Evolutionary conservation across 2,888 invertebrate genomes (phyloP).

Genomic region (Lacanobia wlatinum): DNA sequence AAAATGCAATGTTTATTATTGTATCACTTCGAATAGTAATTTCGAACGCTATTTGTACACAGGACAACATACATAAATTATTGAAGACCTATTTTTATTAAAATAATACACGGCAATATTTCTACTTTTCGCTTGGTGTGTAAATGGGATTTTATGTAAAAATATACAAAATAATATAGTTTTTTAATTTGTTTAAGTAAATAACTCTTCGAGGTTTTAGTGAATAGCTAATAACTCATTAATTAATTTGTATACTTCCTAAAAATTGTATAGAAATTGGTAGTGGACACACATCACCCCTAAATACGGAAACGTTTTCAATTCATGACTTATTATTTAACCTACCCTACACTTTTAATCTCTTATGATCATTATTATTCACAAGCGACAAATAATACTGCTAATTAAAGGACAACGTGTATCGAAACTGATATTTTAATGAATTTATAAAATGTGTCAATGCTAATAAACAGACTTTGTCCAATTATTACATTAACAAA

Average conservation of each 20-base stretch:
- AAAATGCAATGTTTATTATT: conserved; percentile 86
- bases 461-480: conserved; percentile 60
- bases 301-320: conserved; percentile 40
- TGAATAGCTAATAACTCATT: conserved; percentile 20
- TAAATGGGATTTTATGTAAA: conserved; percentile 38
- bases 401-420: conserved; percentile 65
- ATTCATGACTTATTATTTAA: conserved; percentile 60
- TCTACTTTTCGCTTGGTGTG: conserved; percentile 84
- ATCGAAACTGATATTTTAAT: conserved; percentile 22
- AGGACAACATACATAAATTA: conserved; percentile 77
- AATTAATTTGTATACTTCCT: conserved; percentile 34
- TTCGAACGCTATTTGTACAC: conserved; percentile 87
- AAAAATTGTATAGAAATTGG: conserved; percentile 27
- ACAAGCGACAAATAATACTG: conserved; percentile 80
- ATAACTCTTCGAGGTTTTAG: conserved; percentile 4
- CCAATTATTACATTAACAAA: conserved; percentile 50
- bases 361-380: conserved; percentile 70
- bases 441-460: conserved; percentile 34
- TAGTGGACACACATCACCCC: conserved; percentile 50
- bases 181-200: conserved; percentile 26
- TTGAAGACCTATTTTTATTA: conserved; percentile 63
- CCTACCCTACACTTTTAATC: conserved; percentile 68
- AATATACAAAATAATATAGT: conserved; percentile 49
- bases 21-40: conserved; percentile 83
- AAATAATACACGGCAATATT: conserved; percentile 71